Conservation (phyloP, 1,140 invertebrate species). For the Drosophila virilis region DNA sequence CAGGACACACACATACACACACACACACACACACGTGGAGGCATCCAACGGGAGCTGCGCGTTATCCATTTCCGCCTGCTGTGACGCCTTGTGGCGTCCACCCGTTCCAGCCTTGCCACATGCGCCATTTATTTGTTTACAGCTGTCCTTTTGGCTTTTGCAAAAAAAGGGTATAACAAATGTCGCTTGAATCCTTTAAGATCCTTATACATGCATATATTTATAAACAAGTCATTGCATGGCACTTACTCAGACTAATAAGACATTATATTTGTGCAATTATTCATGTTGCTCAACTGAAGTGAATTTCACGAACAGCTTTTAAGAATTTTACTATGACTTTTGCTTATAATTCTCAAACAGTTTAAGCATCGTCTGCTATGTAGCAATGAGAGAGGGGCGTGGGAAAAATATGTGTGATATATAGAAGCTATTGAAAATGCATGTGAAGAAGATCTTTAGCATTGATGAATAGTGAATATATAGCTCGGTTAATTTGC, state of each 20-base stretch:
- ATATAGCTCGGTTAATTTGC: too few species aligned
- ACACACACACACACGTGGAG: too few species aligned
- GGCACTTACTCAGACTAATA: neutral
- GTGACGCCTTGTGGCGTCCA: constrained; percentile 42
- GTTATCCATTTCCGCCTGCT: constrained; percentile 48
- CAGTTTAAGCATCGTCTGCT: neutral
- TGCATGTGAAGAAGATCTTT: too few species aligned
- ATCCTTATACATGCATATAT: constrained; percentile 1
- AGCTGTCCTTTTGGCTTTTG: constrained; percentile 15
- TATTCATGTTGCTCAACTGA: too few species aligned
- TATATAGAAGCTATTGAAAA: too few species aligned
- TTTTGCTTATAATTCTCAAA: neutral
- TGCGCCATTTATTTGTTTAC: constrained; percentile 22
- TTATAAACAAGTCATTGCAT: constrained; percentile 2
- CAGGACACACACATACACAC: neutral
- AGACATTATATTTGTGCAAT: neutral
- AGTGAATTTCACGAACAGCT: too few species aligned
- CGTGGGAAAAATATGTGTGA: too few species aligned
- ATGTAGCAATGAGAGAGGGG: neutral
- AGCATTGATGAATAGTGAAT: too few species aligned
- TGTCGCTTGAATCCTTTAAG: constrained; percentile 2
- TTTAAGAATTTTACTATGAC: too few species aligned
- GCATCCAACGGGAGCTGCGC: constrained; percentile 1
- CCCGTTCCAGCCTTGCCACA: neutral
- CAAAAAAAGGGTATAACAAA: constrained; percentile 4